Percentiles rank a stretch among this genome's conserved stretches.
These are phyloP conservation scores for Rotaria magnacalcarata DNA, from an alignment of 2,888 invertebrate species.

Conservation along the genomic window DNA sequence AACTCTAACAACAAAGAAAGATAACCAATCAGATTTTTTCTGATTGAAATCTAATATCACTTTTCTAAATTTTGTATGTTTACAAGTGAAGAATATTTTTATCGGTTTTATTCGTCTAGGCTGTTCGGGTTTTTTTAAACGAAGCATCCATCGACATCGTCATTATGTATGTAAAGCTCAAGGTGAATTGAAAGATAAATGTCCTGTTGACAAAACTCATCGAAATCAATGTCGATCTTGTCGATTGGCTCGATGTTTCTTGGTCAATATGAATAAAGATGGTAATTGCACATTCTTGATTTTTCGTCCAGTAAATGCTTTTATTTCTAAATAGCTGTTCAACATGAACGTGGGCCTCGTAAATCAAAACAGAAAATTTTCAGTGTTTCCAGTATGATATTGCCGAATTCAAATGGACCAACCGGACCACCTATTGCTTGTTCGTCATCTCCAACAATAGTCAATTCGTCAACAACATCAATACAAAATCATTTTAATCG, in stretches of 20 bases:
- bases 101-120: slow-evolving; percentile 49
- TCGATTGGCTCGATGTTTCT: slow-evolving; percentile 79
- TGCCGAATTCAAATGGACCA: slow-evolving; percentile 3
- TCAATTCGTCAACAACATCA: not conserved
- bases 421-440: not conserved
- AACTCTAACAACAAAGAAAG: not conserved
- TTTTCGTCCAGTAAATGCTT: not conserved
- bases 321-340: slow-evolving; percentile 71
- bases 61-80: not conserved
- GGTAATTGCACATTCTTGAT: slow-evolving; percentile 66
- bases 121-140: slow-evolving; percentile 63
- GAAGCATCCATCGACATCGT: slow-evolving; percentile 84
- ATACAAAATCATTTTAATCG: not conserved
- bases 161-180: slow-evolving; percentile 89
- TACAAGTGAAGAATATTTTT: too few species aligned
- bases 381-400: slow-evolving; percentile 54
- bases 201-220: slow-evolving; percentile 88
- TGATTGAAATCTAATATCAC: not conserved
- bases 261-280: slow-evolving; percentile 91
- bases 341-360: slow-evolving; percentile 89
- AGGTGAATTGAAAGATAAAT: slow-evolving; percentile 74
- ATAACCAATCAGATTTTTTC: not conserved
- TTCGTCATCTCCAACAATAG: not conserved
- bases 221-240: slow-evolving; percentile 93
- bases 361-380: slow-evolving; percentile 71